Conservation (phyloP, 2,888 invertebrate genomes). For the Acrobasis repandana region DNA sequence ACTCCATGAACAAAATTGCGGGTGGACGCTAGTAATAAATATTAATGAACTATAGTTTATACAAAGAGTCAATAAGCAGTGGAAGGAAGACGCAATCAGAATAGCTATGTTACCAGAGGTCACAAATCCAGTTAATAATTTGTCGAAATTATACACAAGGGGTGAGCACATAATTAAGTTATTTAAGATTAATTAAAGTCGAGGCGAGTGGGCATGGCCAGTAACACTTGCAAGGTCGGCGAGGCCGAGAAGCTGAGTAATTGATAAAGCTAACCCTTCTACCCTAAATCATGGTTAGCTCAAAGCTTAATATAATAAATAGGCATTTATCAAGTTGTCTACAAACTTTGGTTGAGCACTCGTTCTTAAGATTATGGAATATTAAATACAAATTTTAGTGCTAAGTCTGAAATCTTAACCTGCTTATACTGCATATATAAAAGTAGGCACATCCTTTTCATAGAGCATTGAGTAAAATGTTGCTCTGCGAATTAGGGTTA, state of each 20-base stretch:
- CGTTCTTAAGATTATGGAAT: not conserved
- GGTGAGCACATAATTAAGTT: constrained; percentile 62
- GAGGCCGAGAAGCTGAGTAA: constrained; percentile 60
- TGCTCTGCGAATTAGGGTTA: no score
- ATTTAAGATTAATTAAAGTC: constrained; percentile 66
- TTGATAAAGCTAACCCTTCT: constrained; percentile 69
- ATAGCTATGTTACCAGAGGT: constrained; percentile 28
- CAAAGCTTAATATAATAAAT: constrained; percentile 56
- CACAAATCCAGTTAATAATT: constrained; percentile 30
- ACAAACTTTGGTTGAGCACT: constrained; percentile 35
- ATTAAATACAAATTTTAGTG: not conserved
- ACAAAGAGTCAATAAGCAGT: constrained; percentile 3
- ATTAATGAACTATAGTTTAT: not conserved
- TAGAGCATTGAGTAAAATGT: no score
- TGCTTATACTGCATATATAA: no score
- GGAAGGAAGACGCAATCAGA: constrained; percentile 11
- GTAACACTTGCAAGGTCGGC: constrained; percentile 34
- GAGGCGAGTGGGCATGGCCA: constrained; percentile 45
- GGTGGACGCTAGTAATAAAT: not conserved
- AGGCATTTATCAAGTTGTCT: constrained; percentile 58
- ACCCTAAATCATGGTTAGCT: constrained; percentile 63
- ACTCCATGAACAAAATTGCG: not conserved
- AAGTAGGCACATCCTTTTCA: no score
- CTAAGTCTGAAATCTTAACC: no score
- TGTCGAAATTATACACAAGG: constrained; percentile 35